A percentile compares a stretch with the other conserved stretches of the same genome.
Evolutionary conservation across 2,113 vertebrate genomes (phyloP).

Genomic region (Esox niger): DNA sequence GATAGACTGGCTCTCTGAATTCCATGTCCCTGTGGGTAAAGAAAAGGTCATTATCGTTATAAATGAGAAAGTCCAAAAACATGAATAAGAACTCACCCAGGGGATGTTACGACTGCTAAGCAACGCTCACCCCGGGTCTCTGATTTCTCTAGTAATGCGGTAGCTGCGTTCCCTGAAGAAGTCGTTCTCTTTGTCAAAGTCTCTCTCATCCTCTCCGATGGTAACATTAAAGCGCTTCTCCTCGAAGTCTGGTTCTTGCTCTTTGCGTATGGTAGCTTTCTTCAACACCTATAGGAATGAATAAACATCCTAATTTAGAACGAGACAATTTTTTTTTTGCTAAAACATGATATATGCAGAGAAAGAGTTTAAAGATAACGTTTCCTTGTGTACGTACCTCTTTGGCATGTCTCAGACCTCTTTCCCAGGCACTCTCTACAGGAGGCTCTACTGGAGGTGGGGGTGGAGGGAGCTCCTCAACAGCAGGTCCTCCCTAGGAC

Average conservation of each 20-base stretch:
- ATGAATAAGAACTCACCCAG: slow-evolving; percentile 13
- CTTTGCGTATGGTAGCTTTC: slow-evolving; percentile 96
- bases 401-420: slow-evolving; percentile 94
- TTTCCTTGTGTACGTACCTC: slow-evolving; percentile 78
- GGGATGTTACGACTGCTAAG: neutral
- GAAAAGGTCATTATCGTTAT: neutral
- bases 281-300: slow-evolving; percentile 81
- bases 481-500: slow-evolving; percentile 80
- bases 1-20: slow-evolving; percentile 82
- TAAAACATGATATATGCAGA: no score
- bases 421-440: slow-evolving; percentile 96
- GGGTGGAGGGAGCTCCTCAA: slow-evolving; percentile 92
- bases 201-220: slow-evolving; percentile 93
- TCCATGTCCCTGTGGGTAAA: slow-evolving; percentile 75
- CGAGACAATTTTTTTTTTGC: no score
- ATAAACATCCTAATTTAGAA: neutral
- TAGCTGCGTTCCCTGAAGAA: slow-evolving; percentile 95
- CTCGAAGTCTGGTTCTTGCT: slow-evolving; percentile 98
- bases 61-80: slow-evolving; percentile 1
- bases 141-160: slow-evolving; percentile 85
- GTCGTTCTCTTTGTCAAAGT: slow-evolving; percentile 98
- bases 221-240: slow-evolving; percentile 97
- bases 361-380: no score
- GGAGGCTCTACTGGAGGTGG: slow-evolving; percentile 91
- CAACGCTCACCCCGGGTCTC: slow-evolving; percentile 70